These are phyloP conservation scores for Dryobates pubescens DNA, from an alignment of 2,797 vertebrate genomes.

Conservation along the genomic window DNA sequence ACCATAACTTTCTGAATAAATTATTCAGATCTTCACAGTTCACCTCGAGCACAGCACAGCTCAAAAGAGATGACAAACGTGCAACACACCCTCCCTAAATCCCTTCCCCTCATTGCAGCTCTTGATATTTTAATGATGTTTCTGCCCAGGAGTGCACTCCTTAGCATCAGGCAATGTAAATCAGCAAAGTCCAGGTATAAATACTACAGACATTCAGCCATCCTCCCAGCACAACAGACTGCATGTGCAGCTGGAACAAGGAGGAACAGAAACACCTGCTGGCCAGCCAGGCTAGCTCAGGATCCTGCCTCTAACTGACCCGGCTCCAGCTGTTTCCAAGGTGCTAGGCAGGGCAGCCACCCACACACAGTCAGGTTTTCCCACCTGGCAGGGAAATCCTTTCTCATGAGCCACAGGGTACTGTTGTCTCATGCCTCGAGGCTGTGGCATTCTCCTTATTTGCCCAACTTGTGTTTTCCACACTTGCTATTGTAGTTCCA, in stretches of 20 bases:
- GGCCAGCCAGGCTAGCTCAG: neutral
- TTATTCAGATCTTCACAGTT: constrained; percentile 38
- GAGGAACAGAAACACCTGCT: neutral
- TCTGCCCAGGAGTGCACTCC: neutral
- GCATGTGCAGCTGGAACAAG: neutral
- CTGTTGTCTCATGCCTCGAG: rapidly evolving
- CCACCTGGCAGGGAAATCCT: neutral
- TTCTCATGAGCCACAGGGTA: neutral
- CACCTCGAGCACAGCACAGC: neutral
- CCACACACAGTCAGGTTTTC: neutral
- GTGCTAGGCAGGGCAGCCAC: neutral
- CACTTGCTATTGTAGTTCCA: neutral
- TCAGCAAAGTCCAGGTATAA: neutral
- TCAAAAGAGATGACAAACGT: neutral
- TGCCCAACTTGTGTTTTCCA: neutral
- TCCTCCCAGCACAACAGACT: neutral
- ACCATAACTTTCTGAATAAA: constrained; percentile 49
- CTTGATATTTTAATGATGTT: neutral
- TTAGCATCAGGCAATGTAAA: neutral
- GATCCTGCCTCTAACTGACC: neutral
- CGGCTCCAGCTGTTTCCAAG: rapidly evolving
- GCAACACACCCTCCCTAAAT: rapidly evolving
- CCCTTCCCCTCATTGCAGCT: neutral
- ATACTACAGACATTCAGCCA: neutral
- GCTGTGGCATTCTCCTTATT: rapidly evolving